Conservation (phyloP, 2,888 invertebrate species). For the Galerucella pusilla region DNA sequence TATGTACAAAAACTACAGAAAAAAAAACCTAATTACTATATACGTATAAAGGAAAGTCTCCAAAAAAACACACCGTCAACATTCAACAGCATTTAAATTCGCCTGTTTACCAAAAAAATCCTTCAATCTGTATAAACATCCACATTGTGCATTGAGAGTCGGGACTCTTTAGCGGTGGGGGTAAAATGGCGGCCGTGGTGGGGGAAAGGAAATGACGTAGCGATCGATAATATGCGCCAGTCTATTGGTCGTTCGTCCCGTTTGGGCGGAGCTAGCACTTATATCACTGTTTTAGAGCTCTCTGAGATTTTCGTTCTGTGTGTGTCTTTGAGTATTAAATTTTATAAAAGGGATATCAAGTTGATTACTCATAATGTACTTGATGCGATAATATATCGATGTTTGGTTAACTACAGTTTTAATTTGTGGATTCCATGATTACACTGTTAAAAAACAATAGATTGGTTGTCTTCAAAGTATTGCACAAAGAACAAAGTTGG, state of each 20-base stretch:
- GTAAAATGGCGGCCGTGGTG: conserved; percentile 63
- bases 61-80: conserved; percentile 29
- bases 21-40: no score
- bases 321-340: conserved; percentile 7
- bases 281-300: conserved; percentile 60
- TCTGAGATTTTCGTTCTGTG: conserved; percentile 56
- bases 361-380: conserved; percentile 13
- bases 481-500: no score
- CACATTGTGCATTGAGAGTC: conserved; percentile 53
- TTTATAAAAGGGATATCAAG: conserved; percentile 13
- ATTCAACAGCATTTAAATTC: conserved; percentile 48
- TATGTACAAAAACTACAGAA: no score
- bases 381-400: conserved; percentile 6
- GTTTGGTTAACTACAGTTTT: not conserved
- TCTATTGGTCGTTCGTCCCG: conserved; percentile 61
- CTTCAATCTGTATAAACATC: conserved; percentile 55
- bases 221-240: conserved; percentile 64
- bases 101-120: conserved; percentile 50
- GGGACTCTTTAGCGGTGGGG: conserved; percentile 52
- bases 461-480: no score
- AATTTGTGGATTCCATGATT: not conserved
- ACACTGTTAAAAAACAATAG: not conserved
- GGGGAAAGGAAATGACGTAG: conserved; percentile 63
- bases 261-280: conserved; percentile 57
- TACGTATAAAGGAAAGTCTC: no score